Conservation (phyloP, 2,797 vertebrate species). For the Sebastes baramenuke region DNA sequence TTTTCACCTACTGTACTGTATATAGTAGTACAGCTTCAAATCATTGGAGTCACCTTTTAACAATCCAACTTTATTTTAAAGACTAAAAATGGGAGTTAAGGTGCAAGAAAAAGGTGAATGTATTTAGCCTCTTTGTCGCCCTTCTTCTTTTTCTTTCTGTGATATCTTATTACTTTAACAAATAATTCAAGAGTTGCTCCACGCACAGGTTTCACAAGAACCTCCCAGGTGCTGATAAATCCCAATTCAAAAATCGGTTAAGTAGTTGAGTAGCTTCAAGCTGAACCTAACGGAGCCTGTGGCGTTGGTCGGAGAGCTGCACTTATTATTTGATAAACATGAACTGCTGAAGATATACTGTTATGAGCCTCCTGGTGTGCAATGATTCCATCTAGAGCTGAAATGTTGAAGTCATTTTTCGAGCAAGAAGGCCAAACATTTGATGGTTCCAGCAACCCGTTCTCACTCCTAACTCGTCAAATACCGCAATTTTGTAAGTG, state of each 20-base stretch:
- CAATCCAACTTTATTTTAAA: background rate
- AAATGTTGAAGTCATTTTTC: background rate
- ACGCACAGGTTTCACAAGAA: background rate
- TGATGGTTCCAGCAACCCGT: background rate
- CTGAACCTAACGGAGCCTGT: background rate
- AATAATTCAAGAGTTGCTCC: background rate
- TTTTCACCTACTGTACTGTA: no score
- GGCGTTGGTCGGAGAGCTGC: background rate
- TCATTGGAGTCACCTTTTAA: background rate
- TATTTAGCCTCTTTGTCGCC: background rate
- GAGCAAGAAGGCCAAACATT: background rate
- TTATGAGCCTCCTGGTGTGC: background rate
- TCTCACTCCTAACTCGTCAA: no score
- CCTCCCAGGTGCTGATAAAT: background rate
- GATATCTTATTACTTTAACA: background rate
- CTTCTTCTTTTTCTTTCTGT: background rate
- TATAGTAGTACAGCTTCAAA: background rate
- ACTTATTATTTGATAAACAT: background rate
- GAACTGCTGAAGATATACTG: background rate
- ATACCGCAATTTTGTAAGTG: no score
- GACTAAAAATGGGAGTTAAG: background rate
- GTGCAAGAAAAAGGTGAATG: background rate
- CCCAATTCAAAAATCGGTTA: background rate
- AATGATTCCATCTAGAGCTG: background rate
- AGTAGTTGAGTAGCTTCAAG: background rate